Base-by-base conservation (phyloP, 2,113 vertebrate genomes). In the Nettapus auritus region DNA sequence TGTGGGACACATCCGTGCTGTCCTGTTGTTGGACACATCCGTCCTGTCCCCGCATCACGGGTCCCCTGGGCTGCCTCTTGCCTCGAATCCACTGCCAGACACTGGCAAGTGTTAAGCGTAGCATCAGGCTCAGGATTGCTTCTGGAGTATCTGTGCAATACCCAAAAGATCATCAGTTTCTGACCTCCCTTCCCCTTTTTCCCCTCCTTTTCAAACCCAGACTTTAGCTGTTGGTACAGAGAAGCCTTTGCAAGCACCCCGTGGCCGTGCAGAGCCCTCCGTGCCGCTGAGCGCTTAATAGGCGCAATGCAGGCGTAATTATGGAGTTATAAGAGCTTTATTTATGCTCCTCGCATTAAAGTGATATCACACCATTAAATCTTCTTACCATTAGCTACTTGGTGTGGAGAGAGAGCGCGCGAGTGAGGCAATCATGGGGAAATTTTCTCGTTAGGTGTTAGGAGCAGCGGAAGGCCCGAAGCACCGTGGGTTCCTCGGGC, bases 331-430 rank as follows among this genome's bases (percentile, higher is more conserved):
- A 86, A 81, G 91, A 78, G 76, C 79, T 95, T 95, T 97, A 96
- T 96, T 97, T 91, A 97, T 93, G 94, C 60, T 48, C 73, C 81
- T 75, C 82, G 74, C 95, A 64, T 93, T 90, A 84, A 78, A 93
- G 94, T 88, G 94, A 94, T 86, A 91, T 78, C 93, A 96, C 26
- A 3, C 82, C 68, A 88, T 91, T 97, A 96, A 96, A 96, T 96
- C 95, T 96, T 83, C 68, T 28, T 69, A 33, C 91, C 90, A 83
- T 96, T 94, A 94, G 82, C 84, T 28, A 28, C 71, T 94, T 26
- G 3, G 34, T 4, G 52, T 8, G 50, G 83, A 63, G 70, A 69
- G 86, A 0, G 3, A 64, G 53, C 3, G 25, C 13, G 33, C 4
- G 40, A 93, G 76, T 16, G 86, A 93, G 82, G 88, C 79, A 88